Evolutionary conservation across 2,797 vertebrate species (phyloP), one percentile per base, ranked within the genome.

Genomic region (Sebastes aleutianus): DNA sequence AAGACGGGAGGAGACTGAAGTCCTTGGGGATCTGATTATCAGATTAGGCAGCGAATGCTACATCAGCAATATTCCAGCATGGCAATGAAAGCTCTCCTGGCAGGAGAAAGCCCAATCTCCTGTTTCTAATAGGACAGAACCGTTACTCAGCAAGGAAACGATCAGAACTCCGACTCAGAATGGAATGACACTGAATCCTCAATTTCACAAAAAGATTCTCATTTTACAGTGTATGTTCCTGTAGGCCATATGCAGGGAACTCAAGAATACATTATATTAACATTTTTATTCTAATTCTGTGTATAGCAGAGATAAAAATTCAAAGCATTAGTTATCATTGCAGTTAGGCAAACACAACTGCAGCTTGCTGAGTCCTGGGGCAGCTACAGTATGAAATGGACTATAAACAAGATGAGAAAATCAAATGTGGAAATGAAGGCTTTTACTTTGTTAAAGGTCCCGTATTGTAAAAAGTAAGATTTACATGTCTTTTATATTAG

Each of bases 21-120:
- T 87, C 87, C 84, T 70, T 20, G 1, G 78, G 86, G 90, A 91
- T 84, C 63, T 92, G 92, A 89, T 92, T 89, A 93, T 91, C 85
- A 89, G 87, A 88, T 74, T 81, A 79, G 84, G 61, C 68, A 74
- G 59, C 53, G 84, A 90, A 83, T 82, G 91, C 88, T 59, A 58
- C 81, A 71, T 92, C 92, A 93, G 93, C 90, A 82, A 76, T 80
- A 86, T 93, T 85, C 86, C 75, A 80, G 79, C 64, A 79, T 82
- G 68, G 81, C 86, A 88, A 91, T 85, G 76, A 86, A 89, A 89
- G 76, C 85, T 80, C 72, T 83, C 68, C 76, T 91, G 87, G 84
- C 73, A 82, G 73, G 36, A 79, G 59, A 59, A 74, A 75, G 6
- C 20, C 70, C 70, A 85, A 86, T 89, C 85, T 88, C 71, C 87